phyloP scores from a whole-genome alignment of 2,113 vertebrate species.

The Oryzias celebensis region DNA sequence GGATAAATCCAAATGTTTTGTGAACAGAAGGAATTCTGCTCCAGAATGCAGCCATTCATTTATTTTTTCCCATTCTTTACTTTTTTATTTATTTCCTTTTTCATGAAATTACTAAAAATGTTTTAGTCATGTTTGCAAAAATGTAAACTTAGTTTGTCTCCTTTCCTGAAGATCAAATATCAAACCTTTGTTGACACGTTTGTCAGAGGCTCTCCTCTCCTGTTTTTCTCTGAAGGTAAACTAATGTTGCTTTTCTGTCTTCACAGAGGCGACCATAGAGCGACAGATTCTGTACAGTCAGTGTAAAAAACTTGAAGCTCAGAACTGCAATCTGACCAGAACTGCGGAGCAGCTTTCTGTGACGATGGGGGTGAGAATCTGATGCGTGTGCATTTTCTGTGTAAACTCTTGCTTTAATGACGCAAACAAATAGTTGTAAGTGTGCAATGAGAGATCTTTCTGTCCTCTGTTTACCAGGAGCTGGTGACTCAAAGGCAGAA shows the following conservation, averaged over 20 bases:
- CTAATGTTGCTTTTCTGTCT: constrained; percentile 1
- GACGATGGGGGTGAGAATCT: constrained; percentile 89
- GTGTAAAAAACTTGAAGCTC: constrained; percentile 91
- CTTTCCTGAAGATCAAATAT: neutral
- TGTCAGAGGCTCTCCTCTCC: no score
- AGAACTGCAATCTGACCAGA: constrained; percentile 91
- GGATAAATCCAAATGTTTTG: no score
- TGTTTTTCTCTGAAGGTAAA: neutral
- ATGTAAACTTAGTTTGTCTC: neutral
- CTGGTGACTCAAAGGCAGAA: constrained; percentile 92
- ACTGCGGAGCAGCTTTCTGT: constrained; percentile 92
- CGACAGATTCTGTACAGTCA: constrained; percentile 92
- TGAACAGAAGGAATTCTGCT: no score
- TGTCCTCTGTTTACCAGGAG: constrained; percentile 75
- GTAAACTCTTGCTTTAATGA: neutral
- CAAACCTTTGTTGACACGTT: neutral
- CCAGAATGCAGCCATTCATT: no score
- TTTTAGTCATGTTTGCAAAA: neutral
- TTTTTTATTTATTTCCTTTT: neutral
- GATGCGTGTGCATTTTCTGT: neutral
- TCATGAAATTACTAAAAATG: neutral
- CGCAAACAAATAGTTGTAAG: neutral
- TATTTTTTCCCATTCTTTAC: neutral
- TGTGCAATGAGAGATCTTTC: constrained; percentile 5
- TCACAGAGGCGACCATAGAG: constrained; percentile 89